Evolutionary conservation across 2,113 vertebrate species (phyloP), one percentile per base, ranked within the genome.

Genomic region (Uropsilus gracilis): DNA sequence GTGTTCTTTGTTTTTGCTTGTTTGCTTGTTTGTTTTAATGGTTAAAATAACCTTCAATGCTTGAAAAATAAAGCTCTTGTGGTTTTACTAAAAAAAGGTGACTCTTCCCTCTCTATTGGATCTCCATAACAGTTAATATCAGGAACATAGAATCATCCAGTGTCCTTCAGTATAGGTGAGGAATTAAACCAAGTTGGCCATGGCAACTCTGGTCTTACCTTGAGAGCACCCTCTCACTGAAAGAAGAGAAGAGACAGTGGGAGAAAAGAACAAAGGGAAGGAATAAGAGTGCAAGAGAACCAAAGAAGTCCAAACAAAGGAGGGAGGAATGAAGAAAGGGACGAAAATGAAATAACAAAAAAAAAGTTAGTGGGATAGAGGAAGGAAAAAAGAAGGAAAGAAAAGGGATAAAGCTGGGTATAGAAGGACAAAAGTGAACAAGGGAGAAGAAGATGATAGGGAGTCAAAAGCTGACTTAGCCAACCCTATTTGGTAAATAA

Each of bases 181-280:
- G 37, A 3, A 1, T 34, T 68, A 71, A 57, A 88, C 48, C 72
- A 93, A 0, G 0, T 71, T 28, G 42, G 13, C 24, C 14, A 44
- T 68, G 13, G 32, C 61, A 68, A 69, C 68, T 91, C 63, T 89
- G 8, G 59, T 76, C 96, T 97, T 97, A 90, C 11, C 18, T 24
- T n/a, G 37, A 84, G 46, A 64, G 66, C 24, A 63, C 6, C 17
- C 61, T 78, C n/a, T 71, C n/a, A 53, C 18, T 83, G 18, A 18
- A 71, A 9, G 61, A 63, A 48, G 22, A 69, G 18, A 24, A 42
- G 7, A 17, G 6, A 30, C 12, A 44, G 7, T 30, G 17, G 28
- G 2, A 39, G 63, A 83, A 16, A n/a, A 13, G n/a, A 20, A 46
- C 28, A 22, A 55, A 42, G 17, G 44, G 13, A 61, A 11, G 8